Evolutionary conservation across 2,797 vertebrate species (phyloP).

Genomic region (Serranus cabrilla): DNA sequence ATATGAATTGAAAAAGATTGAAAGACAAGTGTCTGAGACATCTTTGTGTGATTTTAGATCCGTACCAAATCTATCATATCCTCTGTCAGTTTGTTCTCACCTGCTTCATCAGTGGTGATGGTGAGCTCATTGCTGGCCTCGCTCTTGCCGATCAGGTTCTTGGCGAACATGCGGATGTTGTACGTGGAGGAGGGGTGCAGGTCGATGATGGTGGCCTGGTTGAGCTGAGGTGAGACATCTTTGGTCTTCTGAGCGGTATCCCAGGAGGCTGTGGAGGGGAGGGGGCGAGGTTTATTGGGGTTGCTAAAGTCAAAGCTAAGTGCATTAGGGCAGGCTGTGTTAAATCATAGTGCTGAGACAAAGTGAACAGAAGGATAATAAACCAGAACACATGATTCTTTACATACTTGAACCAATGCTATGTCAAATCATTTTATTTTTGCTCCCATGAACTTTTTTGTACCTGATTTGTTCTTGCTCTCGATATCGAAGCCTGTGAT

Average conservation of each 20-base stretch:
- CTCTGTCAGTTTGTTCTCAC: slow-evolving; percentile 72
- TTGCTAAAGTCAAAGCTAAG: slow-evolving; percentile 61
- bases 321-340: slow-evolving; percentile 49
- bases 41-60: background rate
- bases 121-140: slow-evolving; percentile 99
- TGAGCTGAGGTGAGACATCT: slow-evolving; percentile 98
- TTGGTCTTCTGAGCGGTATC: slow-evolving; percentile 98
- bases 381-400: background rate
- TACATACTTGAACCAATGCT: background rate
- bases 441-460: background rate
- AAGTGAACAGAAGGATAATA: slow-evolving; percentile 36
- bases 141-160: slow-evolving; percentile 98
- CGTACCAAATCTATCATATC: background rate
- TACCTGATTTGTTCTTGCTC: slow-evolving; percentile 99
- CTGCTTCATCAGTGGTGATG: slow-evolving; percentile 98
- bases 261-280: slow-evolving; percentile 90
- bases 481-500: slow-evolving; percentile 98
- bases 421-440: background rate
- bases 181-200: slow-evolving; percentile 98
- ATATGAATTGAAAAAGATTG: background rate
- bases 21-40: background rate
- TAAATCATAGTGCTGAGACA: slow-evolving; percentile 36
- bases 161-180: slow-evolving; percentile 99
- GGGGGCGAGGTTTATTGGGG: slow-evolving; percentile 62
- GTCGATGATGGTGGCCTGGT: slow-evolving; percentile 99